Evolutionary conservation across 2,797 vertebrate species (phyloP), one percentile per base, ranked within the genome.

Genomic region (Myioborus melanocephalus): DNA sequence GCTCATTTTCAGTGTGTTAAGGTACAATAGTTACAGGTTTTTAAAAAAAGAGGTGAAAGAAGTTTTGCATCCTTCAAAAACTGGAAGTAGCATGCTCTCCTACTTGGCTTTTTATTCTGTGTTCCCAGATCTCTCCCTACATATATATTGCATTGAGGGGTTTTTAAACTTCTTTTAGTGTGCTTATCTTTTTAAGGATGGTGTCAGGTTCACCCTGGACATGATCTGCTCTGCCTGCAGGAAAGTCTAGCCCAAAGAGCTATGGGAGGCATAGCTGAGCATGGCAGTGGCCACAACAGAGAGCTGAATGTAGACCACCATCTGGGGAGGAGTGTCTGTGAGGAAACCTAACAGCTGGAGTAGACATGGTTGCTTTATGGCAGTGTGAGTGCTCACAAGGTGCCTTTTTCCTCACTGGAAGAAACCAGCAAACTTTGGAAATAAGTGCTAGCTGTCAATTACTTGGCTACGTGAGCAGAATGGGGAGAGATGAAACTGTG

Each of bases 311-410:
- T 23, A 37, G n/a, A 24, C 21, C 15, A 39, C 15, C 8, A 12
- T 57, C 44, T 20, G 34, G 21, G 21, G 60, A 50, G 24, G 19
- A 57, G 27, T 30, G 15, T 44, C 22, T 68, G 5, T 50, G 26
- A 44, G 27, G 35, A 69, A 53, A 3, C 37, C 60, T 41, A n/a
- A 16, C 3, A 73, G 44, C 34, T 73, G 56, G 19, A 85, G 34
- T 46, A 84, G 17, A 9, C 12, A 14, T 50, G 20, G 5, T 30
- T 63, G 37, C 4, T 0, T 82, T 73, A 47, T 26, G 6, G 13
- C 24, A 71, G 17, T 19, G 3, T 0, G 1, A 41, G 4, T 69
- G 9, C 14, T 78, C 27, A 23, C 21, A 3, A 12, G 6, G 4
- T 56, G 49, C 21, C 47, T 59, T 77, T 34, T 77, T 70, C 10